phyloP scores from a whole-genome alignment of 2,113 vertebrate species.

The Dinomys branickii region DNA sequence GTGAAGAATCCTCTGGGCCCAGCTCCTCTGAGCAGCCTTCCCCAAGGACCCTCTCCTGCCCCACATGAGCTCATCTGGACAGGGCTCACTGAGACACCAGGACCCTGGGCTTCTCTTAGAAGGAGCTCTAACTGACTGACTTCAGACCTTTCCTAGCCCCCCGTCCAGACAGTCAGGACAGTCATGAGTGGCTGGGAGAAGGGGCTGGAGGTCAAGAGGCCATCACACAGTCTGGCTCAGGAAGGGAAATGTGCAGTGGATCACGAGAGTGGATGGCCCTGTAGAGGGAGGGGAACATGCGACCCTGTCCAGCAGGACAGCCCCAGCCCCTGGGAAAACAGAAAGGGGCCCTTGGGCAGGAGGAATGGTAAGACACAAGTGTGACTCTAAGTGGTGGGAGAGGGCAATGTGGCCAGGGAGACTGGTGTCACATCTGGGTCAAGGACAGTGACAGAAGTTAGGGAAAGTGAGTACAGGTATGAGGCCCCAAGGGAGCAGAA shows the following conservation, averaged over 20 bases:
- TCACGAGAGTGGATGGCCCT: background rate
- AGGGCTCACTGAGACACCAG: background rate
- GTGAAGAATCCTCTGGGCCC: background rate
- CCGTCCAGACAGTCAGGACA: background rate
- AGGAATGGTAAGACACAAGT: background rate
- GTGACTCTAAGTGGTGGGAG: background rate
- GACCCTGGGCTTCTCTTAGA: fast-evolving
- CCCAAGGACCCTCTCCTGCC: background rate
- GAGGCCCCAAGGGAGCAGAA: background rate
- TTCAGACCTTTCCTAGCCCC: too few species aligned
- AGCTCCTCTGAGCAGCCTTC: background rate
- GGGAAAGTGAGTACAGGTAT: background rate
- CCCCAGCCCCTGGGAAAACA: background rate
- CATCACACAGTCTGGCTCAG: background rate
- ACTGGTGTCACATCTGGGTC: too few species aligned
- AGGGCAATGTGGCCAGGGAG: background rate
- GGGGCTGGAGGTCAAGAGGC: background rate
- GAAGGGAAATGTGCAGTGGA: background rate
- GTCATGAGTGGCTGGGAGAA: background rate
- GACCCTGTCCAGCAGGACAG: background rate
- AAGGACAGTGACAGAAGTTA: too few species aligned
- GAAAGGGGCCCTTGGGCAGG: background rate
- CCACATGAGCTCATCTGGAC: too few species aligned
- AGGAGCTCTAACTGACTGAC: background rate
- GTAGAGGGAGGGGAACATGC: background rate